These are phyloP conservation scores for Ichneumon xanthorius DNA, from an alignment of 2,888 invertebrate species.

Conservation along the genomic window DNA sequence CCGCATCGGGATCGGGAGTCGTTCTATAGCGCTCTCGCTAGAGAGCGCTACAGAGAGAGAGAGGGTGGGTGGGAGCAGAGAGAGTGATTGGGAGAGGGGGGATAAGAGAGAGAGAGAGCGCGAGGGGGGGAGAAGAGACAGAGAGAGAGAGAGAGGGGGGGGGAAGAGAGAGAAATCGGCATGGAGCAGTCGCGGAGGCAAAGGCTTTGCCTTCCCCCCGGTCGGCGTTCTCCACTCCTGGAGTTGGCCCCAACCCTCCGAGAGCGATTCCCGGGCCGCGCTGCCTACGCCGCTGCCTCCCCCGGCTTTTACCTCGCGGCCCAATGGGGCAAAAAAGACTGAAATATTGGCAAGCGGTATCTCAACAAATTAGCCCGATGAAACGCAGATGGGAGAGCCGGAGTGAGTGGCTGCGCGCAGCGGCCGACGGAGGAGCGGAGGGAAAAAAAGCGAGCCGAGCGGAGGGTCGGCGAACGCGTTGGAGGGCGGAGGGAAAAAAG, in stretches of 20 bases:
- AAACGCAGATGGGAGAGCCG: slow-evolving; percentile 81
- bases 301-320: slow-evolving; percentile 72
- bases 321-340: slow-evolving; percentile 82
- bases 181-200: slow-evolving; percentile 53
- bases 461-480: slow-evolving; percentile 18
- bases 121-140: too few species aligned
- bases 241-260: slow-evolving; percentile 53
- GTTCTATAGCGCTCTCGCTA: slow-evolving; percentile 39
- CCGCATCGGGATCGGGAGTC: slow-evolving; percentile 79
- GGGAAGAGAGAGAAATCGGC: slow-evolving; percentile 44
- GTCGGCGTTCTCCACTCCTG: slow-evolving; percentile 28
- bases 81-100: too few species aligned
- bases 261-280: slow-evolving; percentile 13
- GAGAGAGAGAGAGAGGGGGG: too few species aligned
- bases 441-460: slow-evolving; percentile 29
- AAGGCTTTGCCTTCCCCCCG: slow-evolving; percentile 26
- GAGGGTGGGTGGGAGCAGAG: too few species aligned
- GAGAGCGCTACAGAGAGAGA: too few species aligned
- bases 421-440: slow-evolving; percentile 21
- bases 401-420: slow-evolving; percentile 52
- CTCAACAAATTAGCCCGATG: slow-evolving; percentile 84
- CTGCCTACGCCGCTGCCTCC: slow-evolving; percentile 9
- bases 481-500: slow-evolving; percentile 69
- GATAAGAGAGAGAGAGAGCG: too few species aligned
- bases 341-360: slow-evolving; percentile 85